Conservation (phyloP, 1,140 invertebrate genomes). For the Bombus huntii region DNA sequence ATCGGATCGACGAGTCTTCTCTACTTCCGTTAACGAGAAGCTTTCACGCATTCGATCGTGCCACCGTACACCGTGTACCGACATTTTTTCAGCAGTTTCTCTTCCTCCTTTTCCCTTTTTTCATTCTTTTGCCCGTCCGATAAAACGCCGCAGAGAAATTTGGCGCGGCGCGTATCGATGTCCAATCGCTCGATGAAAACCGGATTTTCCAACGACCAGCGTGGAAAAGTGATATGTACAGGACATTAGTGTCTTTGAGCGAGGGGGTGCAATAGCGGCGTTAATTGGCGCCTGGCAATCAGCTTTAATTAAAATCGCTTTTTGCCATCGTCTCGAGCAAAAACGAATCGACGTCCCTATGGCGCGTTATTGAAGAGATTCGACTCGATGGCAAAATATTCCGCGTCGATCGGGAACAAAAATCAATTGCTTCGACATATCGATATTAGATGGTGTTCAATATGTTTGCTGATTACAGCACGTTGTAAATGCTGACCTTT, state of each 20-base stretch:
- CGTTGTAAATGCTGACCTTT: too few relatives aligned
- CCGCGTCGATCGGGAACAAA: not conserved
- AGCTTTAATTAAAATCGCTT: constrained; percentile 46
- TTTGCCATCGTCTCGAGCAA: not conserved
- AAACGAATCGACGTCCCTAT: not conserved
- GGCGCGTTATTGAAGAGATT: not conserved
- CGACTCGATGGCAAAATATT: not conserved
- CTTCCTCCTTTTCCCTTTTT: too few relatives aligned
- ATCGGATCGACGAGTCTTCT: not conserved
- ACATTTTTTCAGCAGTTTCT: not conserved
- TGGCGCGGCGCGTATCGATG: not conserved
- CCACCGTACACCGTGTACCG: not conserved
- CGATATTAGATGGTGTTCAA: too few relatives aligned
- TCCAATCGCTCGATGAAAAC: not conserved
- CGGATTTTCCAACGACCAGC: not conserved
- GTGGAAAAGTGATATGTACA: constrained; percentile 6
- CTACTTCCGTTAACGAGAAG: not conserved
- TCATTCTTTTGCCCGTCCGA: not conserved
- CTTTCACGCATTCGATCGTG: not conserved
- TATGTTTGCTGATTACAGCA: too few relatives aligned
- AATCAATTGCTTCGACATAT: not conserved
- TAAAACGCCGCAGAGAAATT: constrained; percentile 22
- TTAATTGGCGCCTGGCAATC: constrained; percentile 44
- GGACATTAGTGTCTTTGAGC: constrained; percentile 30
- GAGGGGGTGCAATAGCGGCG: not conserved